These are phyloP conservation scores for Scaptomyza flava DNA, from an alignment of 2,888 invertebrate genomes.

Conservation along the genomic window DNA sequence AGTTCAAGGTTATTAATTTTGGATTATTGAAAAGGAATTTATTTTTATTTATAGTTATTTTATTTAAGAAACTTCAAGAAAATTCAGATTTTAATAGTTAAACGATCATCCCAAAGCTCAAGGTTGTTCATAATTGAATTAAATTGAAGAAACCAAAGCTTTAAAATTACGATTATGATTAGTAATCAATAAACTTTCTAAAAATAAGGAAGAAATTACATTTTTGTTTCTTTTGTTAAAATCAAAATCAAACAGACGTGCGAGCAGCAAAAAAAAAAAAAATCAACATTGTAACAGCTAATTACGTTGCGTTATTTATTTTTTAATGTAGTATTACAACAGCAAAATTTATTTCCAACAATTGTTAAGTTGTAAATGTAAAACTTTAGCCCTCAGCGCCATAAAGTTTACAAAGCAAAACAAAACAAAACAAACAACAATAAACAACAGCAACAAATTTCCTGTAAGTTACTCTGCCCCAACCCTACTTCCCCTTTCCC, in stretches of 20 bases:
- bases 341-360: conserved; percentile 46
- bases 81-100: too few species aligned
- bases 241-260: conserved; percentile 3
- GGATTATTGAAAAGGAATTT: too few species aligned
- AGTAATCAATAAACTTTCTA: too few species aligned
- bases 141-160: too few species aligned
- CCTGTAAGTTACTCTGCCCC: background rate
- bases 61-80: too few species aligned
- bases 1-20: background rate
- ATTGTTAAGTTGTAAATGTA: conserved; percentile 43
- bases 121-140: too few species aligned
- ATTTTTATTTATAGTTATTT: too few species aligned
- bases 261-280: background rate
- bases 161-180: too few species aligned
- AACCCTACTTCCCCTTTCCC: background rate
- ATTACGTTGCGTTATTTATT: conserved; percentile 45
- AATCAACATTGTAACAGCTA: conserved; percentile 25
- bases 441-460: conserved; percentile 12
- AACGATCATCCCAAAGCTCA: too few species aligned
- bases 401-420: conserved; percentile 33
- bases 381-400: conserved; percentile 27
- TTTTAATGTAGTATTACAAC: conserved; percentile 10
- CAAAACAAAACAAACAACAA: conserved; percentile 16
- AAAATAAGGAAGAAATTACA: background rate
- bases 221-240: background rate